Evolutionary conservation across 1,140 invertebrate genomes (phyloP), one percentile per base, ranked within the genome.

Genomic region (Cephus cinctus): DNA sequence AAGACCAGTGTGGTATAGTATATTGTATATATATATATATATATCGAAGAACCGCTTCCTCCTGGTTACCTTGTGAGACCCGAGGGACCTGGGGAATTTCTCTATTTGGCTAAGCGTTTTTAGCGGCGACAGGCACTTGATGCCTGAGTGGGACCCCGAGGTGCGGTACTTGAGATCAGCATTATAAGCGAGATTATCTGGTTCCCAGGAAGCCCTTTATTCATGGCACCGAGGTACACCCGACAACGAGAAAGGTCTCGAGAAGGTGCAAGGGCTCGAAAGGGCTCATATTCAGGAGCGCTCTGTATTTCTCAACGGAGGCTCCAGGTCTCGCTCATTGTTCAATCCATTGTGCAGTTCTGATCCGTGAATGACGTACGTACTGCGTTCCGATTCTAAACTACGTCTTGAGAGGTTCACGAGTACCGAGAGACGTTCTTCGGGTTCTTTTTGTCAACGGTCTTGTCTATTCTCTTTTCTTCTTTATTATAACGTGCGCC

Each of bases 131-230:
- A 43, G 48, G 6, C n/a, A n/a, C n/a, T n/a, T n/a, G n/a, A n/a
- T n/a, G n/a, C n/a, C n/a, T n/a, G 15, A 25, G 12, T 23, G 34
- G 20, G 3, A 23, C 39, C 48, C 41, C 12, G 25, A 3, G 5
- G 6, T 23, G 44, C 41, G 44, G 47, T 47, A 56, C 55, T 67
- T 39, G 46, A 66, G 51, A 63, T 62, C 52, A 50, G 44, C 48
- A 57, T 59, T 64, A 61, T 51, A 61, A 63, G 51, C 52, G 57
- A 65, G 67, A 68, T 68, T 57, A 70, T 66, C 60, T 61, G 50
- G 62, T 65, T 68, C 65, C 59, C 64, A 64, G 54, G 60, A 61
- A 51, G 56, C 55, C 52, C 43, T 38, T 16, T 22, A 47, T 47
- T 47, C 18, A 47, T n/a, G 21, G 14, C 39, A 8, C 14, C 6